Percentiles rank a stretch among this genome's conserved stretches.
These are phyloP conservation scores for Reticulitermes lucifugus DNA, from an alignment of 2,888 invertebrate genomes.

Conservation along the genomic window DNA sequence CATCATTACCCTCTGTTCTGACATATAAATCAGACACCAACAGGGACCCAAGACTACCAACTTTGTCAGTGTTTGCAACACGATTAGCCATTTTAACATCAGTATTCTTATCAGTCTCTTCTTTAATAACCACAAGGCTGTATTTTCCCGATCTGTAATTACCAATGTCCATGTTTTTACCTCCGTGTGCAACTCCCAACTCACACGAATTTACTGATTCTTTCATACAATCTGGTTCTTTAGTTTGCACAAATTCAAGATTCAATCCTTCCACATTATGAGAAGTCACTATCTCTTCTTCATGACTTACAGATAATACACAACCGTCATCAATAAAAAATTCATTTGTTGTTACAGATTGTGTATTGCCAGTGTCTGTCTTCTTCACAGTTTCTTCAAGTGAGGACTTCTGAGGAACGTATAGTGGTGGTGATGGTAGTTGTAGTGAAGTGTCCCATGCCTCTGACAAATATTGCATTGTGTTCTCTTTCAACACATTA, in stretches of 20 bases:
- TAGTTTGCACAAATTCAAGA: neutral
- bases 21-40: neutral
- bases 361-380: neutral
- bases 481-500: neutral
- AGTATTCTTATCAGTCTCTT: neutral
- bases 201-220: neutral
- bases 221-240: neutral
- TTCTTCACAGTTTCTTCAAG: neutral
- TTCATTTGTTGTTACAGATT: neutral
- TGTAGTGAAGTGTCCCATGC: neutral
- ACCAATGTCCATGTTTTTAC: neutral
- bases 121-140: neutral
- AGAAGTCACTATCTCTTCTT: conserved; percentile 1
- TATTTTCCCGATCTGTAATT: neutral
- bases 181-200: neutral
- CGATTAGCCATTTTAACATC: too few relatives aligned
- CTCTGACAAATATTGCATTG: neutral
- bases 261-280: neutral
- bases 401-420: neutral
- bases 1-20: neutral
- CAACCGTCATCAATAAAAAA: neutral
- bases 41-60: neutral
- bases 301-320: neutral
- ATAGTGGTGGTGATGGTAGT: neutral
- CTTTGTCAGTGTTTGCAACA: too few relatives aligned